Evolutionary conservation across 2,113 vertebrate genomes (phyloP).

Genomic region (Mastomys coucha): DNA sequence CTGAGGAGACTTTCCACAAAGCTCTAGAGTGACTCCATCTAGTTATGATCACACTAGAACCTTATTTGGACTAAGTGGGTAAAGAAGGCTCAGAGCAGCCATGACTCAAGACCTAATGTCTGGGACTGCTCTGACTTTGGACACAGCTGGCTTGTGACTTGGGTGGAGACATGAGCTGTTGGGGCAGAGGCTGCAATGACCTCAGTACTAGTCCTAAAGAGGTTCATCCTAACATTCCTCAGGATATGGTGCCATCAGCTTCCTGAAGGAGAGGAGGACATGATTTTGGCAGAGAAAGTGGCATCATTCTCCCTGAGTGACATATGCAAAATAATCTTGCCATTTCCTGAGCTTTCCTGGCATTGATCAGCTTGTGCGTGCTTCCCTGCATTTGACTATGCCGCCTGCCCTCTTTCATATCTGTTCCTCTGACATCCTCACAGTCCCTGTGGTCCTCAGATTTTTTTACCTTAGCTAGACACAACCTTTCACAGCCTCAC

Average conservation of each 20-base stretch:
- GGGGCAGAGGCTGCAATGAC: not conserved
- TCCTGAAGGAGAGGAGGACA: not conserved
- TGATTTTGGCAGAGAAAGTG: not conserved
- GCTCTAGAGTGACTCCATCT: not conserved
- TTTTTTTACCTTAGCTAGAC: too few relatives aligned
- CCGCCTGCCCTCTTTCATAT: accelerated
- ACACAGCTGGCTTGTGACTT: not conserved
- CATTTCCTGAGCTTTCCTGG: not conserved
- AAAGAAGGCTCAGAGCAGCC: not conserved
- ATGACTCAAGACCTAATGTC: accelerated
- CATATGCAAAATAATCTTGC: not conserved
- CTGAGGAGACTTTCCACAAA: not conserved
- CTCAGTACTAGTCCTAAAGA: not conserved
- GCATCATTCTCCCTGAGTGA: too few relatives aligned
- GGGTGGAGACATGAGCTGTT: accelerated
- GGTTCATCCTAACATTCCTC: not conserved
- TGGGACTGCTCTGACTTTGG: not conserved
- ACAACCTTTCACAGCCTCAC: too few relatives aligned
- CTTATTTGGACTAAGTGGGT: too few relatives aligned
- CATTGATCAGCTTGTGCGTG: accelerated
- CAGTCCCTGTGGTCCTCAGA: not conserved
- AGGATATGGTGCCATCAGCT: not conserved
- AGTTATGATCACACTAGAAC: not conserved
- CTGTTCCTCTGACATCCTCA: not conserved
- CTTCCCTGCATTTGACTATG: accelerated